These are phyloP conservation scores for Phalacrocorax aristotelis DNA, from an alignment of 2,113 vertebrate genomes.

Conservation along the genomic window DNA sequence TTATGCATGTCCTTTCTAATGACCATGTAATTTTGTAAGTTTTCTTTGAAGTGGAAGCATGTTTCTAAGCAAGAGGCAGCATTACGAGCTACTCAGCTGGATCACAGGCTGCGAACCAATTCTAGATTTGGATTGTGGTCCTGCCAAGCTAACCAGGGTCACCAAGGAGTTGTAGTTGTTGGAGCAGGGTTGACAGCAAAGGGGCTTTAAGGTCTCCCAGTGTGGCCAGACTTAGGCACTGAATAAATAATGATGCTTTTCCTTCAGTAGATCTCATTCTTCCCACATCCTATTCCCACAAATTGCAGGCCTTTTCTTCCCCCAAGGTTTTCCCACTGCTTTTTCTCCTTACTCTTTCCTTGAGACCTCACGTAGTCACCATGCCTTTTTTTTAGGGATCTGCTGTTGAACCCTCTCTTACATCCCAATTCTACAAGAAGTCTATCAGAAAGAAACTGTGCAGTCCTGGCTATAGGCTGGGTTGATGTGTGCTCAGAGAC, in stretches of 20 bases:
- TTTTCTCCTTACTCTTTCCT: not conserved
- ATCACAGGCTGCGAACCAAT: not conserved
- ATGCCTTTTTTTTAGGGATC: not conserved
- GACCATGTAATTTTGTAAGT: not conserved
- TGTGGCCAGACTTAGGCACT: not conserved
- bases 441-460: not conserved
- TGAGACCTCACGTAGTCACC: not conserved
- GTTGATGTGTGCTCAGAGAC: not conserved
- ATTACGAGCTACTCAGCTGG: not conserved
- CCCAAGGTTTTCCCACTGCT: not conserved
- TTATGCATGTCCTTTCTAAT: not conserved
- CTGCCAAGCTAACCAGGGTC: not conserved
- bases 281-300: not conserved
- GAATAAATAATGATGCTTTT: not conserved
- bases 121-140: not conserved
- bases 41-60: conserved; percentile 28
- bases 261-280: not conserved
- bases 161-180: not conserved
- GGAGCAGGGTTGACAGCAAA: not conserved
- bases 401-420: not conserved
- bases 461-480: not conserved
- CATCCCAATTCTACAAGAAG: not conserved
- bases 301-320: not conserved
- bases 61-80: not conserved
- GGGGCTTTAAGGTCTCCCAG: not conserved